Evolutionary conservation across 2,113 vertebrate genomes (phyloP), one percentile per base, ranked within the genome.

Genomic region (Hylia prasina): DNA sequence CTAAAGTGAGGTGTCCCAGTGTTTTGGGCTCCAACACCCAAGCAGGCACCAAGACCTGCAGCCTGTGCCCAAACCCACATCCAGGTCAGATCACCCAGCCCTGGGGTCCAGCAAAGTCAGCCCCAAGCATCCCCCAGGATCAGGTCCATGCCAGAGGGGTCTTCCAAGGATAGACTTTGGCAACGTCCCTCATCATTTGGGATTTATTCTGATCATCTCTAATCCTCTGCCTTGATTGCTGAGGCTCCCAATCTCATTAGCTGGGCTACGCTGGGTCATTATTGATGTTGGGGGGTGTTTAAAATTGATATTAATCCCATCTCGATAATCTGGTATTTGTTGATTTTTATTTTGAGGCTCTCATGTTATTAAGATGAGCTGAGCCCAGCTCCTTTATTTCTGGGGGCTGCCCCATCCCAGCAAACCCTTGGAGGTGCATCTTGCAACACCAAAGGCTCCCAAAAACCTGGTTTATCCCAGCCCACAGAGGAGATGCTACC

Each of bases 311-410:
- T 97, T 96, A 98, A 97, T 97, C 97, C 94, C 95, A 94, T 90
- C 88, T 95, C 31, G 0, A 89, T 98, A 96, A 97, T 96, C 96
- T 96, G 89, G 69, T 40, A 65, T 72, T 95, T 96, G 96, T 94
- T 97, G 96, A 83, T 94, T 97, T 97, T 97, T 97, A 97, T 97
- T 97, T 98, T 97, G 97, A 97, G 94, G 96, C 50, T 95, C n/a
- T 58, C 64, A 2, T 70, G 96, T 87, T 72, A 88, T 90, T 79
- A 89, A 96, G 91, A 85, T 1, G 84, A 92, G 93, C 83, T 17
- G 14, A 89, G 37, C 80, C 80, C 78, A 61, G 63, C 25, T 83
- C 42, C 66, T 63, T 63, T 20, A 1, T 28, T 81, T 19, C 25
- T 5, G 1, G 33, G 27, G 30, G 9, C 18, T 66, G 9, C 76